Percentiles rank a stretch among this genome's conserved stretches.
These are phyloP conservation scores for Setophaga petechia DNA, from an alignment of 2,113 vertebrate species.

Conservation along the genomic window DNA sequence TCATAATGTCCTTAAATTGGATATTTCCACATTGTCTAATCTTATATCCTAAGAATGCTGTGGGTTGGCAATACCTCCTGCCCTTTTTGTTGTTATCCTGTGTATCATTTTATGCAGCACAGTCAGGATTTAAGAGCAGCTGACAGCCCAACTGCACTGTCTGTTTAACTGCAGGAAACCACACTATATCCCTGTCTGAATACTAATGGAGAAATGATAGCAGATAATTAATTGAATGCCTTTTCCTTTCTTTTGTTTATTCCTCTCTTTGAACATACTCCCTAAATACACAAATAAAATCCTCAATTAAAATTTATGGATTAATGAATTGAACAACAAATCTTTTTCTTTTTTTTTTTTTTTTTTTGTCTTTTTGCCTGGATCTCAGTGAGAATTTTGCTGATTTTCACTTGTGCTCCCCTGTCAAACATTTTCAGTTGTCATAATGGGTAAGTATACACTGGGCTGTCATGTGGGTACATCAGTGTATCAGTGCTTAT, in stretches of 20 bases:
- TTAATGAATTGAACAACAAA: neutral
- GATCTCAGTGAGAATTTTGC: neutral
- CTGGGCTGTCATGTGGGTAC: neutral
- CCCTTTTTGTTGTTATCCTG: neutral
- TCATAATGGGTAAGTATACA: neutral
- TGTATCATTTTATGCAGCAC: neutral
- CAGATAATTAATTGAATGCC: neutral
- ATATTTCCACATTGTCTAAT: neutral
- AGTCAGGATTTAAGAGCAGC: neutral
- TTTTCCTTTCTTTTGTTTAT: neutral
- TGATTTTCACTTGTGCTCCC: neutral
- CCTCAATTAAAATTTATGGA: neutral
- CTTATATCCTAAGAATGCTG: neutral
- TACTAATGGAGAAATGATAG: neutral
- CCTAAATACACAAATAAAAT: neutral
- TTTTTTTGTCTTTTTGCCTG: neutral
- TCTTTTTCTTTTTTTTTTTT: neutral
- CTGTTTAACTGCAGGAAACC: constrained; percentile 5
- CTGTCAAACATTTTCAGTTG: neutral
- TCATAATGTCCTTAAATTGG: neutral
- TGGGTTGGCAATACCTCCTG: neutral
- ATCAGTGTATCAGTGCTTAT: neutral
- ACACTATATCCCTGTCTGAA: neutral
- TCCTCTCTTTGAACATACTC: neutral
- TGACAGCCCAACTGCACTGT: neutral